These are phyloP conservation scores for Gopherus evgoodei DNA, from an alignment of 2,113 vertebrate species.

Conservation along the genomic window DNA sequence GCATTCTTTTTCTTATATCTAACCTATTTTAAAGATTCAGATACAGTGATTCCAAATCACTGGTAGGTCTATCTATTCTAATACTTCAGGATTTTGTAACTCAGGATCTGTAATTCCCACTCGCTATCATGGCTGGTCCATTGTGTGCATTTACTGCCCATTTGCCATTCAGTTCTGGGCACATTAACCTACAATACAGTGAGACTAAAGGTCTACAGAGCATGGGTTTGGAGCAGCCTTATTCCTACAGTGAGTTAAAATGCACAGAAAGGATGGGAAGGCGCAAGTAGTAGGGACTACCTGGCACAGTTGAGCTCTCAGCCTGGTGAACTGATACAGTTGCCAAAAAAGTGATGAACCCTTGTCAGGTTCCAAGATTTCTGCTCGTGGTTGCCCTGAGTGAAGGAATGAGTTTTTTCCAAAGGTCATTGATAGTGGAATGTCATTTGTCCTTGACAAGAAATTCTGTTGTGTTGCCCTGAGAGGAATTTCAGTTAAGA, in stretches of 20 bases:
- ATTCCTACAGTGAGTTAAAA: not conserved
- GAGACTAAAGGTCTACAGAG: constrained; percentile 1
- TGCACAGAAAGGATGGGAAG: not conserved
- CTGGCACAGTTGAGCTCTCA: not conserved
- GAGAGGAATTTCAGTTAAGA: not conserved
- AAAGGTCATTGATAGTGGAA: not conserved
- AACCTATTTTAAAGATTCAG: not conserved
- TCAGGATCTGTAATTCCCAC: not conserved
- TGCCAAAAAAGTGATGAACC: constrained; percentile 16
- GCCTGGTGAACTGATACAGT: not conserved
- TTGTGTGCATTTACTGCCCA: not conserved
- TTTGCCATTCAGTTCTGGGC: not conserved
- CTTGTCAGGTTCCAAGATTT: not conserved
- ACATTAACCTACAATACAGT: not conserved
- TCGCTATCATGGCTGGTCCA: not conserved
- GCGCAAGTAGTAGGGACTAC: not conserved
- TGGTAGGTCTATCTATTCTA: not conserved
- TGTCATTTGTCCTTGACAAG: not conserved
- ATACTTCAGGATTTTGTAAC: not conserved
- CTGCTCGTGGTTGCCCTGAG: not conserved
- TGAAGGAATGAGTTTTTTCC: not conserved
- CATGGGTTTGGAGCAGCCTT: not conserved
- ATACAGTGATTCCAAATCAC: not conserved
- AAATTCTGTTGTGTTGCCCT: not conserved
- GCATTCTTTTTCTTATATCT: not conserved